phyloP scores from a whole-genome alignment of 2,888 invertebrate species.

The Podabrus alpinus region DNA sequence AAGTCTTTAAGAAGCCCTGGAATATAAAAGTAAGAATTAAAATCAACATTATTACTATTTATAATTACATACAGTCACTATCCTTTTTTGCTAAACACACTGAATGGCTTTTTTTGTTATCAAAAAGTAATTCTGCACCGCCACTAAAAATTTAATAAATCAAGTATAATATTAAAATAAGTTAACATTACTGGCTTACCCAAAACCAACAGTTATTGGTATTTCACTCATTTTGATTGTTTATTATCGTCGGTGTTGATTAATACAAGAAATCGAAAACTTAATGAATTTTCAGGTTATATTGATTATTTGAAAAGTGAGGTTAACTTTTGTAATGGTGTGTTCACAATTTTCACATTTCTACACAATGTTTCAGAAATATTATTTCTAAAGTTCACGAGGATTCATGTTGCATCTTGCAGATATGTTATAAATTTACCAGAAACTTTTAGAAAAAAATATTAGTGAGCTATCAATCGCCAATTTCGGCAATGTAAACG shows the following conservation, averaged over 20 bases:
- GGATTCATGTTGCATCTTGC: no score
- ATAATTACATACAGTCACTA: conserved; percentile 56
- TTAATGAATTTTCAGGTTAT: not conserved
- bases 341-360: not conserved
- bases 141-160: conserved; percentile 66
- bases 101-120: conserved; percentile 75
- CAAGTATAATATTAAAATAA: conserved; percentile 9
- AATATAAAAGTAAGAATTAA: conserved; percentile 11
- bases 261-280: not conserved
- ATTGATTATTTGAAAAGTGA: not conserved
- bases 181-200: conserved; percentile 37
- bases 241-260: not conserved
- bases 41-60: not conserved
- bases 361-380: not conserved
- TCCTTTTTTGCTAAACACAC: conserved; percentile 66
- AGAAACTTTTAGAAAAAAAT: no score
- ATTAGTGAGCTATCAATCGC: no score
- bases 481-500: no score
- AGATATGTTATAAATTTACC: no score
- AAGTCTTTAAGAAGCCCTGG: conserved; percentile 74
- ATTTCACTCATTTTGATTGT: conserved; percentile 17
- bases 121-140: conserved; percentile 89
- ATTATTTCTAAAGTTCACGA: no score
- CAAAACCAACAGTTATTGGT: conserved; percentile 46
- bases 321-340: not conserved